Evolutionary conservation across 2,888 invertebrate species (phyloP).

Genomic region (Ectemnius continuus): DNA sequence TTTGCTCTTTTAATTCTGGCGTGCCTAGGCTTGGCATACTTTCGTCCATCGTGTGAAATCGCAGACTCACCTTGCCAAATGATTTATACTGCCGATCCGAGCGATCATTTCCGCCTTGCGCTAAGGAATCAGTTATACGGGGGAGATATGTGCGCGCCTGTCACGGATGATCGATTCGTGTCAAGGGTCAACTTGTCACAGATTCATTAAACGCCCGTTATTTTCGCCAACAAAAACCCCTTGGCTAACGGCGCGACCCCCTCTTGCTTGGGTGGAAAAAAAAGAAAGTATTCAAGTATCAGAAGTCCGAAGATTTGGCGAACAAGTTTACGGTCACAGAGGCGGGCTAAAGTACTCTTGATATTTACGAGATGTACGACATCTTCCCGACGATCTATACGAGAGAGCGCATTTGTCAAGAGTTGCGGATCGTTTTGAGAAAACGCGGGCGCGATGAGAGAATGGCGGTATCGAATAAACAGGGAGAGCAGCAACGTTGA

Average conservation of each 20-base stretch:
- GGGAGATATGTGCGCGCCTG: neutral
- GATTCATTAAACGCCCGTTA: neutral
- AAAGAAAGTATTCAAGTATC: too few relatives aligned
- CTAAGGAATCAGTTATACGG: neutral
- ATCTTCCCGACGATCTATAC: too few relatives aligned
- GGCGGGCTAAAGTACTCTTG: too few relatives aligned
- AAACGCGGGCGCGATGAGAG: neutral
- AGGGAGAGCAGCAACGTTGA: constrained; percentile 32
- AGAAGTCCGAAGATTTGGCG: too few relatives aligned
- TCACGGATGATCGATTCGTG: constrained; percentile 5
- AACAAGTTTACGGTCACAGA: too few relatives aligned
- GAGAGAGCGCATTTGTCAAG: too few relatives aligned
- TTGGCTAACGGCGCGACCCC: too few relatives aligned
- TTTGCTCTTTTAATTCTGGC: neutral
- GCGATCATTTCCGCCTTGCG: constrained; percentile 8
- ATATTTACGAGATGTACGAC: too few relatives aligned
- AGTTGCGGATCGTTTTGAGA: too few relatives aligned
- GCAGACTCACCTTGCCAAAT: constrained; percentile 13
- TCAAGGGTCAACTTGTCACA: neutral
- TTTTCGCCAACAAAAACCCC: too few relatives aligned
- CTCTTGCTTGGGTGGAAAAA: too few relatives aligned
- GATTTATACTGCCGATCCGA: neutral
- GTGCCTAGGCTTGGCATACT: constrained; percentile 16
- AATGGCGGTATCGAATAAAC: constrained; percentile 45
- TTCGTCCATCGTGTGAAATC: constrained; percentile 17